A percentile compares a stretch with the other conserved stretches of the same genome.
Evolutionary conservation across 2,797 vertebrate species (phyloP).

Genomic region (Pachyuromys duprasi): DNA sequence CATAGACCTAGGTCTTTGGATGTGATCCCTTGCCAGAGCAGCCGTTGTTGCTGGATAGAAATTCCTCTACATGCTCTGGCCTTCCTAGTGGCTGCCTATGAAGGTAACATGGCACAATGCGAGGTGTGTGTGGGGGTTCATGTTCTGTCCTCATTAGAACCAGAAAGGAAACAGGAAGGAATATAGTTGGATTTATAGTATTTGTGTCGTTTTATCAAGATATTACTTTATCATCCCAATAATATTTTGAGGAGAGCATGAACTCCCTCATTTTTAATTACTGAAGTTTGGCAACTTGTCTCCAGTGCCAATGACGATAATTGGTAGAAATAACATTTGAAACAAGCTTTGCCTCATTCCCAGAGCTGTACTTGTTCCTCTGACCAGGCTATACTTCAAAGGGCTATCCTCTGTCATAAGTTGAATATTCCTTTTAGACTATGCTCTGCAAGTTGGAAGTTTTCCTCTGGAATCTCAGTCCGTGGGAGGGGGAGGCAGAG

Average conservation of each 20-base stretch:
- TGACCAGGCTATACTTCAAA: not conserved
- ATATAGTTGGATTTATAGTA: not conserved
- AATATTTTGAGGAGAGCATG: not conserved
- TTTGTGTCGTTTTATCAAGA: not conserved
- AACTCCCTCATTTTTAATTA: slow-evolving; percentile 55
- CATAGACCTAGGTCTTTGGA: too few species aligned
- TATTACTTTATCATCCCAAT: slow-evolving; percentile 33
- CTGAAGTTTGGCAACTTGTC: slow-evolving; percentile 29
- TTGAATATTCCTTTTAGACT: not conserved
- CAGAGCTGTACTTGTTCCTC: slow-evolving; percentile 24
- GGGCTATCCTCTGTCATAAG: not conserved
- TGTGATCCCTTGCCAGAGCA: too few species aligned
- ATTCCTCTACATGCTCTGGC: not conserved
- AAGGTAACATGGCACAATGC: not conserved
- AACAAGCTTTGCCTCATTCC: slow-evolving; percentile 23
- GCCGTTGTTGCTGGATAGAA: too few species aligned
- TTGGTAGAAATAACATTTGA: slow-evolving; percentile 58
- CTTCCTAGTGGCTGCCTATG: not conserved
- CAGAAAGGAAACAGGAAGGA: not conserved
- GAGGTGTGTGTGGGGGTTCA: not conserved
- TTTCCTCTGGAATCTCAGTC: not conserved
- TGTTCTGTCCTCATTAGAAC: not conserved
- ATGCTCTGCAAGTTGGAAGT: not conserved
- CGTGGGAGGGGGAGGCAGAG: not conserved
- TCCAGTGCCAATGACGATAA: not conserved